Percentiles rank a stretch among this genome's conserved stretches.
Conservation (phyloP, 2,888 invertebrate genomes). For the Andrena marginata region DNA sequence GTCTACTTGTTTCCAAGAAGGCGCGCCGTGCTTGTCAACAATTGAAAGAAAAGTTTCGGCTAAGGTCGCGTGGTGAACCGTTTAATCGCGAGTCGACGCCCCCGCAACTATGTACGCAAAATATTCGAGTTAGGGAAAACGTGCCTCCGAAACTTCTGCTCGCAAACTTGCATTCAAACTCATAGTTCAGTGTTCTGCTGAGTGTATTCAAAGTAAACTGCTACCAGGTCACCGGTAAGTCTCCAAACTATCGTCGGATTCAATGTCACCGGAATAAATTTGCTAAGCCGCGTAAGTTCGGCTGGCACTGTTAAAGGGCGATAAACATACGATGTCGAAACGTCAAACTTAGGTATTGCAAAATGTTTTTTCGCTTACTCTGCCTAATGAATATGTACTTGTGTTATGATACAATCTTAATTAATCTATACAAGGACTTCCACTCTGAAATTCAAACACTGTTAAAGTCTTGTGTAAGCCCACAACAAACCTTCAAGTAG, state of each 20-base stretch:
- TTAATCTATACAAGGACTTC: too few relatives aligned
- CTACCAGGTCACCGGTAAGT: conserved; percentile 59
- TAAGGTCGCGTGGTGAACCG: conserved; percentile 54
- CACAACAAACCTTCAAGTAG: neutral
- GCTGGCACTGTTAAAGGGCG: neutral
- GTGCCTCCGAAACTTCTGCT: conserved; percentile 51
- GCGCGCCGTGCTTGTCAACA: conserved; percentile 55
- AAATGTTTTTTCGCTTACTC: neutral
- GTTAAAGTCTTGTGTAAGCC: neutral
- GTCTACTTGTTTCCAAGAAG: conserved; percentile 55
- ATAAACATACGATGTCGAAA: neutral
- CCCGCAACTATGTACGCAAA: conserved; percentile 47
- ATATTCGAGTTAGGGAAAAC: conserved; percentile 57
- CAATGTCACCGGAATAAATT: conserved; percentile 58
- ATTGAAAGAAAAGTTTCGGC: conserved; percentile 51
- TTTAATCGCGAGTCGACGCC: conserved; percentile 62
- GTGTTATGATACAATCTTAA: too few relatives aligned
- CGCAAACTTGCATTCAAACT: conserved; percentile 61
- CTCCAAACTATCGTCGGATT: conserved; percentile 52
- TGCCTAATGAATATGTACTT: too few relatives aligned
- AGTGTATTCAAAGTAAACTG: conserved; percentile 63
- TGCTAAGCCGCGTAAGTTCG: conserved; percentile 32
- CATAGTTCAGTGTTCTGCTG: conserved; percentile 60
- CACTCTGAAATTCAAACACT: too few relatives aligned
- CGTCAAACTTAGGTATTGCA: neutral